Base-by-base conservation (phyloP, 2,888 invertebrate genomes). In the Amphipoea lucens region DNA sequence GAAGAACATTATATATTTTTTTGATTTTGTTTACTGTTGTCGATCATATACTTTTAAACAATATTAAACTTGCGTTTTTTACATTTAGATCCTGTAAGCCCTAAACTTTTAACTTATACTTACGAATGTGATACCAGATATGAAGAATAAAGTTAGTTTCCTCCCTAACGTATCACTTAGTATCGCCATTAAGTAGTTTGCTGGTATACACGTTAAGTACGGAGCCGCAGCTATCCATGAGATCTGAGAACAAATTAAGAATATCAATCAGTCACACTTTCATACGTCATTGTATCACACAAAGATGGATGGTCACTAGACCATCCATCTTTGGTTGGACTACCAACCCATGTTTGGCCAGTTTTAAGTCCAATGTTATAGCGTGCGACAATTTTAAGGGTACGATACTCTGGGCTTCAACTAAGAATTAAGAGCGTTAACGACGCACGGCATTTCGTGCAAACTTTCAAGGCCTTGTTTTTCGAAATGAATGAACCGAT, bases 191-290 rank as follows among this genome's bases (percentile, higher is more conserved):
- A 94, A 11, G 63, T 92, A 92, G 76, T 95, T 89, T 0, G 89
- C 81, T 0, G 92, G 91, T 2, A 95, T 78, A 65, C 94, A 94
- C 0, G 91, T 88, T 9, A 96, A 74, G 74, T 95, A 96, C 0
- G 94, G 89, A 0, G 91, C 89, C 0, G 95, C 90, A 0, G 94
- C 96, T 94, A 96, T 96, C 94, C 94, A 94, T 7, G 96, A 96
- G 48, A 96, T 90, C 96, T 96, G 86, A 68, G 73, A 74, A 74
- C 2, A 62, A 71, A 42, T n/a, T 60, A n/a, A 42, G 17, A 40
- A 11, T n/a, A 71, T 62, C 3, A n/a, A 5, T 36, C 4, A 0
- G 4, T 36, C 2, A 51, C 7, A n/a, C 20, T 60, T 20, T 42
- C n/a, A 17, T 5, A 9, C 9, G 14, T 14, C 9, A 36, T 17